phyloP scores from a whole-genome alignment of 2,888 invertebrate species.

The Calephelis perditalis region DNA sequence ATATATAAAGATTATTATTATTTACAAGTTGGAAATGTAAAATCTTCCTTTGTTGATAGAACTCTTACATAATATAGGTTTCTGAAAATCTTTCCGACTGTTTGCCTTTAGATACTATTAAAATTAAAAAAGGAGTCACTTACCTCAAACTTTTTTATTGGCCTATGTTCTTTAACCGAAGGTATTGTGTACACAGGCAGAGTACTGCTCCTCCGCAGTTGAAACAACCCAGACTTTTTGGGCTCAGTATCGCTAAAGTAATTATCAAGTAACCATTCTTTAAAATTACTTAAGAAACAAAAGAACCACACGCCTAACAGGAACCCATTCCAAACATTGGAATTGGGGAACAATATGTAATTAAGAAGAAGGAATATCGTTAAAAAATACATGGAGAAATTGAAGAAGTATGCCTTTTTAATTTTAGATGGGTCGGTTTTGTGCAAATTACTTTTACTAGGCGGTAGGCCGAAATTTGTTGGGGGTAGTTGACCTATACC shows the following conservation, averaged over 20 bases:
- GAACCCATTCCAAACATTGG: slow-evolving; percentile 64
- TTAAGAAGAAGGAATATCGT: slow-evolving; percentile 54
- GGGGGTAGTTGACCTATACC: slow-evolving; percentile 31
- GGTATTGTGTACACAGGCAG: slow-evolving; percentile 75
- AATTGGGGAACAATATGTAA: slow-evolving; percentile 57
- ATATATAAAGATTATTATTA: too few relatives aligned
- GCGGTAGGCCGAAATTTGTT: slow-evolving; percentile 48
- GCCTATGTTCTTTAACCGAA: slow-evolving; percentile 80
- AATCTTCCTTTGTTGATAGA: too few relatives aligned
- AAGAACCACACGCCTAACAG: slow-evolving; percentile 65
- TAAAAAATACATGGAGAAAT: slow-evolving; percentile 57
- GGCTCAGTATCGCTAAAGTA: slow-evolving; percentile 58
- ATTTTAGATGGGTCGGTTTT: slow-evolving; percentile 29
- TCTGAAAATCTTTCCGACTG: too few relatives aligned
- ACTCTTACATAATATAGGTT: too few relatives aligned
- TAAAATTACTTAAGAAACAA: slow-evolving; percentile 49
- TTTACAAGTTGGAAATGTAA: too few relatives aligned
- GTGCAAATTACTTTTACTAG: slow-evolving; percentile 48
- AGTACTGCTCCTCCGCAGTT: slow-evolving; percentile 43
- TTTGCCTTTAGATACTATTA: background rate
- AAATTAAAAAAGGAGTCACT: slow-evolving; percentile 21
- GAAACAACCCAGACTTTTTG: slow-evolving; percentile 39
- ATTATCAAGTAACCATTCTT: slow-evolving; percentile 58
- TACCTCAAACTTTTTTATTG: slow-evolving; percentile 79
- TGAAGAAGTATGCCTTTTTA: slow-evolving; percentile 48